Evolutionary conservation across 1,140 invertebrate genomes (phyloP), one percentile per base, ranked within the genome.

Genomic region (Dufourea novaeangliae): DNA sequence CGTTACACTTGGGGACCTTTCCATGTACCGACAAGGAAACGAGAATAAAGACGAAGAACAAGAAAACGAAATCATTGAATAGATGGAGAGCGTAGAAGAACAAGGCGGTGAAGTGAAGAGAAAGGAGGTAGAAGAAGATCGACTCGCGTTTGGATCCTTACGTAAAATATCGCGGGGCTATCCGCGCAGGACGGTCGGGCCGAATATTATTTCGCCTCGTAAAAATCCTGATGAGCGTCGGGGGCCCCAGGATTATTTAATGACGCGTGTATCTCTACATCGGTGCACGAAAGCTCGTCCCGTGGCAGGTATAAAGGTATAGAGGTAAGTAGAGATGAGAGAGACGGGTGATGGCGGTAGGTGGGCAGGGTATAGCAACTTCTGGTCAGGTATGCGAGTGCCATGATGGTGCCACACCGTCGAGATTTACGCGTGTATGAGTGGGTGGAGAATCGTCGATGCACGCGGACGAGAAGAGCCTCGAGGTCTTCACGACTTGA

Each of bases 221-320:
- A 89, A 90, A 90, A 86, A 88, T 90, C 85, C 86, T 91, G 88
- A 91, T 91, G 90, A 91, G 86, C 86, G 80, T 85, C 84, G 76
- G 12, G 22, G 50, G 44, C 76, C 27, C 82, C 66, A 64, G 87
- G 87, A 89, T 90, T 91, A 90, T 90, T 91, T 92, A 91, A 91
- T 90, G 89, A 87, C 83, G 83, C 77, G 83, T 85, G 68, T 85
- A 85, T 84, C 74, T 84, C 44, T 37, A 10, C 61, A 69, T 72
- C 75, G 70, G 54, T 83, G 72, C 70, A 74, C 77, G 80, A 46
- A n/a, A 71, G 73, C 69, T 80, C 44, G 52, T 67, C 34, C n/a
- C 56, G 12, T 57, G 50, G 39, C 87, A 89, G 88, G 86, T 89
- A 88, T 88, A 88, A 86, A 89, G 88, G 85, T 89, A 88, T 87